Percentiles rank a stretch among this genome's conserved stretches.
Evolutionary conservation across 2,797 vertebrate genomes (phyloP).

Genomic region (Rhinella marina): DNA sequence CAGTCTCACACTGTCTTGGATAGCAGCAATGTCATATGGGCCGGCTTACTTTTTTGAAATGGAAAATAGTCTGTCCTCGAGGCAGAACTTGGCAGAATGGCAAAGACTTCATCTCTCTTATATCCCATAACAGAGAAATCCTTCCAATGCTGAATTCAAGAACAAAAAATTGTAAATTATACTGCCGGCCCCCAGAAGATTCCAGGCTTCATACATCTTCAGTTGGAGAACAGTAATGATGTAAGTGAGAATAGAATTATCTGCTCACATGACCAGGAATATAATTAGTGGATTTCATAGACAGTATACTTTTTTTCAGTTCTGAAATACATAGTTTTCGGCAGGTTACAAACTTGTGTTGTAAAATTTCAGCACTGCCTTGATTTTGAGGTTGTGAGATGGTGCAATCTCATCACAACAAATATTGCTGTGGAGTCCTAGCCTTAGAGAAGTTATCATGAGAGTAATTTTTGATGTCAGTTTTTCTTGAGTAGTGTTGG

Average conservation of each 20-base stretch:
- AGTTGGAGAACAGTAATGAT: background rate
- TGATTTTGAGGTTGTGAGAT: no score
- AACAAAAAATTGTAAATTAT: constrained; percentile 4
- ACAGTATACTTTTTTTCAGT: no score
- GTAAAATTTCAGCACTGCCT: background rate
- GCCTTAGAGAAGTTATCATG: no score
- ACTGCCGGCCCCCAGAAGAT: background rate
- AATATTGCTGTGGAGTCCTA: no score
- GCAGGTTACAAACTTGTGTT: no score
- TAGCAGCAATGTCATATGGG: constrained; percentile 36
- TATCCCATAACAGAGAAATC: constrained; percentile 25
- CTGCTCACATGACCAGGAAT: background rate
- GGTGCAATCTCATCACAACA: no score
- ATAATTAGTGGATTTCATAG: background rate
- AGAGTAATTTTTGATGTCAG: no score
- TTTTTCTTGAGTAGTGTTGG: no score
- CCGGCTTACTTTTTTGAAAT: constrained; percentile 47
- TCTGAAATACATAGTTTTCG: no score
- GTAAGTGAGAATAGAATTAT: constrained; percentile 20
- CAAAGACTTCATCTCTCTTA: constrained; percentile 50
- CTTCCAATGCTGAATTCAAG: constrained; percentile 21
- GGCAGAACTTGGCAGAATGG: constrained; percentile 50
- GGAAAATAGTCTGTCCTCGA: constrained; percentile 45
- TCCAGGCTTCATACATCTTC: background rate
- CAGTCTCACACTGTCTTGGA: constrained; percentile 4